Evolutionary conservation across 2,888 invertebrate genomes (phyloP).

Genomic region (Corythucha ciliata): DNA sequence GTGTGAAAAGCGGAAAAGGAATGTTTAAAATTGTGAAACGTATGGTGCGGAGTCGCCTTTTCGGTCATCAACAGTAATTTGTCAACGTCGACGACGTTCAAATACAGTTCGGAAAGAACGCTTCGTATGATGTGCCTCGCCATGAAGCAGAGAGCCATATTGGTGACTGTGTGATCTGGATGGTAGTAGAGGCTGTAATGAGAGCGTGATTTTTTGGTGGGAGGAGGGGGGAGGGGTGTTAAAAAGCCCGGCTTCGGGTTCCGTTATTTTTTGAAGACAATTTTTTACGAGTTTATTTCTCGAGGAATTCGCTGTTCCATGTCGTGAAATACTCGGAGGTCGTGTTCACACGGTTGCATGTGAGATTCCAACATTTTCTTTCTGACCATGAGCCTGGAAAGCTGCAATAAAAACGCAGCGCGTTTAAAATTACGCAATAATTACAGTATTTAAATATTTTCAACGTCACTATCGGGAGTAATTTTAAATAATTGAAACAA

Average conservation of each 20-base stretch:
- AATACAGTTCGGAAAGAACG: slow-evolving; percentile 14
- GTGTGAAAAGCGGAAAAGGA: slow-evolving; percentile 23
- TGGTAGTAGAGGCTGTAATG: too few relatives aligned
- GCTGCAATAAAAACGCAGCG: too few relatives aligned
- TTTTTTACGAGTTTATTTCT: slow-evolving; percentile 21
- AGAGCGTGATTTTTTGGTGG: too few relatives aligned
- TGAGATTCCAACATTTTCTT: slow-evolving; percentile 21
- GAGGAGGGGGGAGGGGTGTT: too few relatives aligned
- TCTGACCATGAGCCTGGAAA: slow-evolving; percentile 20
- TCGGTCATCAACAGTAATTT: slow-evolving; percentile 20
- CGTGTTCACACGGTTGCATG: slow-evolving; percentile 21
- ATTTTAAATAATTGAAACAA: neutral
- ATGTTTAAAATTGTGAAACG: slow-evolving; percentile 22
- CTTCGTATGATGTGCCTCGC: slow-evolving; percentile 20
- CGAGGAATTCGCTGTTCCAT: slow-evolving; percentile 8
- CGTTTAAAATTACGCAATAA: too few relatives aligned
- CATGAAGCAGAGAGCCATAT: too few relatives aligned
- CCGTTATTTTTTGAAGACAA: too few relatives aligned
- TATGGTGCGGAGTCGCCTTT: slow-evolving; percentile 17
- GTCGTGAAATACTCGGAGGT: slow-evolving; percentile 16
- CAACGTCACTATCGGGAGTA: neutral
- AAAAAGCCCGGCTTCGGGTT: too few relatives aligned
- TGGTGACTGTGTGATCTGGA: too few relatives aligned
- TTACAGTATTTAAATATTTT: neutral
- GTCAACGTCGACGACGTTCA: slow-evolving; percentile 17